Evolutionary conservation across 2,797 vertebrate genomes (phyloP).

Genomic region (Euthynnus affinis): DNA sequence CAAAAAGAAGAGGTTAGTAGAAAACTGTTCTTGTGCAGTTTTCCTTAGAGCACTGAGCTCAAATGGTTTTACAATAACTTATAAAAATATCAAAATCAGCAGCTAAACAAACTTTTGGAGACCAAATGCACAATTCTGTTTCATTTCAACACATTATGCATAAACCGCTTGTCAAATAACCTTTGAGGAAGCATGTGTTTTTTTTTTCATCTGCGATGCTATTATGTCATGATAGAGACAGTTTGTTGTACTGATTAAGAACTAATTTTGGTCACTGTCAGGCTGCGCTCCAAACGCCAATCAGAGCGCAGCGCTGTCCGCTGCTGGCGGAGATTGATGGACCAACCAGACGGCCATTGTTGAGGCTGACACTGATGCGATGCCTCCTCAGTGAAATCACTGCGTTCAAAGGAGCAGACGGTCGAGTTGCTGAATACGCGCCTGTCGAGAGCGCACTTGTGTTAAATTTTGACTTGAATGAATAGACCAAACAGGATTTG

Average conservation of each 20-base stretch:
- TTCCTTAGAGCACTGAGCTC: not conserved
- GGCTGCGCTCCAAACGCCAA: conserved; percentile 64
- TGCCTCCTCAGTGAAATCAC: conserved; percentile 78
- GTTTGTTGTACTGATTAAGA: conserved; percentile 64
- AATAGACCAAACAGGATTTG: conserved; percentile 68
- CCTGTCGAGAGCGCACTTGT: conserved; percentile 73
- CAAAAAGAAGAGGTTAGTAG: not conserved
- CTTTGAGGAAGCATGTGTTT: not conserved
- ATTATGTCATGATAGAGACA: conserved; percentile 10
- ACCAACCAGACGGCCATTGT: conserved; percentile 81
- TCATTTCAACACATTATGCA: not conserved
- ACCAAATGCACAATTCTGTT: not conserved
- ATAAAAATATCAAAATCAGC: not conserved
- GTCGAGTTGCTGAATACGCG: conserved; percentile 66
- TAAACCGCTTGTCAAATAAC: not conserved
- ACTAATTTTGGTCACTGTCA: conserved; percentile 61
- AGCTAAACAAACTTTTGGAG: conserved; percentile 12
- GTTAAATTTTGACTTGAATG: conserved; percentile 62
- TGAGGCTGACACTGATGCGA: conserved; percentile 78
- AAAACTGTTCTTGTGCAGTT: not conserved
- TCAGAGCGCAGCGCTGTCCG: conserved; percentile 59
- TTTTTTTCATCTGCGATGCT: not conserved
- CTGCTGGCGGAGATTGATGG: conserved; percentile 77
- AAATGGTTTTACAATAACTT: not conserved
- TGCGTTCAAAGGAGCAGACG: conserved; percentile 78